A percentile compares a stretch with the other conserved stretches of the same genome.
phyloP scores from a whole-genome alignment of 35 echinoderm and acorn worm genomes.

The Stichopus chloronotus region DNA sequence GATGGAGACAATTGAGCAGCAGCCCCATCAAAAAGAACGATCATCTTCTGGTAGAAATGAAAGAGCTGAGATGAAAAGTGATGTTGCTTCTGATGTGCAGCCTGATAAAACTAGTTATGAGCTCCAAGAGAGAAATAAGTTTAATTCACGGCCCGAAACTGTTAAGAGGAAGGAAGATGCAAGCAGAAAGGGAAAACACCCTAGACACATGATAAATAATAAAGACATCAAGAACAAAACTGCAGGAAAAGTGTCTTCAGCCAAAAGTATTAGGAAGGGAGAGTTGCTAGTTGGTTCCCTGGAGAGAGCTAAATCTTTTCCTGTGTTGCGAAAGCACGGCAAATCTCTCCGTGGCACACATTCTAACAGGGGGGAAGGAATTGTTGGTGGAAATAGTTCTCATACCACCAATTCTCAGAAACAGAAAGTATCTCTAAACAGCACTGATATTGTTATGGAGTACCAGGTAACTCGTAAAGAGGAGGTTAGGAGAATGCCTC shows the following conservation, averaged over 20 bases:
- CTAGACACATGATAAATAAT: not conserved
- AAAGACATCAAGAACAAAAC: not conserved
- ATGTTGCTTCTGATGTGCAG: not conserved
- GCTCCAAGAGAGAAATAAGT: not conserved
- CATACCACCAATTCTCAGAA: not conserved
- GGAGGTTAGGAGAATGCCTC: conserved; percentile 39
- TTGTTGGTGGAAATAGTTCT: not conserved
- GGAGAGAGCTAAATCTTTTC: conserved; percentile 11
- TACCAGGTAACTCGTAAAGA: not conserved
- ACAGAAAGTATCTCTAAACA: not conserved
- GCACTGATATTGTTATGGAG: not conserved
- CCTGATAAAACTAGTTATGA: not conserved
- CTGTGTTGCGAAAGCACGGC: not conserved
- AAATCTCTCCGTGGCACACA: not conserved
- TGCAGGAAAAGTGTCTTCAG: conserved; percentile 12
- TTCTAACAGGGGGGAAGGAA: not conserved
- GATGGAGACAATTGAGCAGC: not conserved
- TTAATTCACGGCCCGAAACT: not conserved
- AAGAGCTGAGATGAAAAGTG: not conserved
- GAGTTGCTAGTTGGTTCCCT: not conserved
- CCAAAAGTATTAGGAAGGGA: not conserved
- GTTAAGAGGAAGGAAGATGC: not conserved
- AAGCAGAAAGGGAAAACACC: not conserved
- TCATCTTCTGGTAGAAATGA: not conserved
- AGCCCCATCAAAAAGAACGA: not conserved